Evolutionary conservation across 2,797 vertebrate genomes (phyloP).

Genomic region (Protonibea diacanthus): DNA sequence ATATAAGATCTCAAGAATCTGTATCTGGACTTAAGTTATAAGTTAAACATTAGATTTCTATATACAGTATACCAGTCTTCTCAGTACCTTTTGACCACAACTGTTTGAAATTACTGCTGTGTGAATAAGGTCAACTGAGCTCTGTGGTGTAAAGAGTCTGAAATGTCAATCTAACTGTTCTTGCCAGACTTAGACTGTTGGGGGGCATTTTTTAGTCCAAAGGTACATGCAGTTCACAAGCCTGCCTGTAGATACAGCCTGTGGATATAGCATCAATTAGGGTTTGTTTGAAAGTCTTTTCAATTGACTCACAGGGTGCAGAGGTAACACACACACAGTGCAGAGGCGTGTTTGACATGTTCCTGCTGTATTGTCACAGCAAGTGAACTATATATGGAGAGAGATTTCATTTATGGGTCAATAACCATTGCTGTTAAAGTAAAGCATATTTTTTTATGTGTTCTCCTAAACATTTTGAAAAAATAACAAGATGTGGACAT

Average conservation of each 20-base stretch:
- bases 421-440: constrained; percentile 6
- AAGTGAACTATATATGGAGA: constrained; percentile 37
- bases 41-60: constrained; percentile 8
- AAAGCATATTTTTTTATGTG: neutral
- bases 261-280: constrained; percentile 73
- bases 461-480: neutral
- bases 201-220: constrained; percentile 57
- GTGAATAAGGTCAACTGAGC: constrained; percentile 62
- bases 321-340: constrained; percentile 50
- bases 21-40: constrained; percentile 1
- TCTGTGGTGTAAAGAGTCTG: constrained; percentile 49
- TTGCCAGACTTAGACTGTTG: constrained; percentile 54
- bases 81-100: constrained; percentile 42
- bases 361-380: constrained; percentile 55
- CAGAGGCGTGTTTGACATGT: constrained; percentile 56
- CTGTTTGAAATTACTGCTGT: constrained; percentile 57
- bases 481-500: neutral
- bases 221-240: constrained; percentile 61
- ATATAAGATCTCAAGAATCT: neutral
- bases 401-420: constrained; percentile 25
- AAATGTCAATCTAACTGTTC: constrained; percentile 71
- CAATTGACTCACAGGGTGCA: constrained; percentile 60
- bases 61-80: constrained; percentile 7
- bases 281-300: constrained; percentile 65
- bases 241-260: constrained; percentile 64